Evolutionary conservation across 2,888 invertebrate genomes (phyloP), one percentile per base, ranked within the genome.

Genomic region (Brachylomia viminalis): DNA sequence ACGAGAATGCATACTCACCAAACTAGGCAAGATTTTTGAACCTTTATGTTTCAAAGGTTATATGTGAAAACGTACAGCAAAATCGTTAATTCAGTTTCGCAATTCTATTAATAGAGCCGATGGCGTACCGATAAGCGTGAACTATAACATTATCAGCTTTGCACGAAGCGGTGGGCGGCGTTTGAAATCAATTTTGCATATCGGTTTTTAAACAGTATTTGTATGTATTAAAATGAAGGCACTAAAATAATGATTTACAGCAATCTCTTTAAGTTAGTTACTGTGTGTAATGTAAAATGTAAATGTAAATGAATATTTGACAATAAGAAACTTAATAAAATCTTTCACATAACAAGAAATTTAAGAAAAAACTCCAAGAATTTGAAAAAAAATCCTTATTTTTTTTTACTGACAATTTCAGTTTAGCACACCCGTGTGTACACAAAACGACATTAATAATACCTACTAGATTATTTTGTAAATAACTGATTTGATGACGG

Each of bases 91-190:
- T 62, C 42, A 79, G 27, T 72, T 72, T 64, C 33, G 1, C 23
- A n/a, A 52, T 20, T 74, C 54, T 79, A 69, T 65, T 79, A 80
- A 65, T 74, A 65, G 65, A 67, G 33, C 23, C 3, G 47, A 54
- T 65, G 74, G 65, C 58, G 65, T 27, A 33, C 54, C 58, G 80
- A 79, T 79, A 74, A 47, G 68, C 68, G 23, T 70, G 81, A 81
- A 79, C 80, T 80, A 74, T 69, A 69, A 74, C 74, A 80, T 79
- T 80, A 69, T 80, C 68, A 59, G 47, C 38, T 47, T 20, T 8
- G n/a, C 64, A 42, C 59, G 38, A 23, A 69, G 77, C 27, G 54
- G 45, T 1, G 38, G n/a, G 69, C 27, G 54, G 45, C 1, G 38
- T n/a, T 54, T 69, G 47, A 59, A 79, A 59, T 58, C 30, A 42